These are phyloP conservation scores for Papilio xuthus DNA, from an alignment of 1,140 invertebrate genomes.

Conservation along the genomic window DNA sequence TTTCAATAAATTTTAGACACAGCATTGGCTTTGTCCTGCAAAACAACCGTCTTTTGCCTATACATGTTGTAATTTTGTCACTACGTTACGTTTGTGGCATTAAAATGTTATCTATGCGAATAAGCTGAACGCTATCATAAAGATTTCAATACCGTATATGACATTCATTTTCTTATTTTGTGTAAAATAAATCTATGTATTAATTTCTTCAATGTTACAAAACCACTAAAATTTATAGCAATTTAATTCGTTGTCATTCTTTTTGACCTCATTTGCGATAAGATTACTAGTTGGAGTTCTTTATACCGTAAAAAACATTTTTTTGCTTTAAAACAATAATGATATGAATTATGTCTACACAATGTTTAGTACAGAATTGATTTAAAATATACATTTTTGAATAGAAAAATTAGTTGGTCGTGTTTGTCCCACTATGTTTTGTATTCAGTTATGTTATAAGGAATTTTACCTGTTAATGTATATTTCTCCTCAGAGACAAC, in stretches of 20 bases:
- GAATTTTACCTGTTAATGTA: background rate
- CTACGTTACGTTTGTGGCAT: background rate
- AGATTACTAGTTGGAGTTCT: background rate
- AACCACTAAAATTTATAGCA: background rate
- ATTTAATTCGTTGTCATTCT: background rate
- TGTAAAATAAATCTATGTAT: background rate
- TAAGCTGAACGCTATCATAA: background rate
- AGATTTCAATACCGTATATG: background rate
- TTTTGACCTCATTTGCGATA: slow-evolving; percentile 7
- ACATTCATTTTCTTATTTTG: background rate
- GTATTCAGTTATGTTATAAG: background rate
- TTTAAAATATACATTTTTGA: background rate
- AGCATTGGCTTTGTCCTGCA: slow-evolving; percentile 18
- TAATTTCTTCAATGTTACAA: background rate
- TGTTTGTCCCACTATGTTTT: background rate
- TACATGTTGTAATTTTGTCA: background rate
- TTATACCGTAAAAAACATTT: background rate
- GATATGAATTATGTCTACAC: background rate
- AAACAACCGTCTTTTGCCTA: slow-evolving; percentile 9
- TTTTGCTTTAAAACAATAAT: background rate
- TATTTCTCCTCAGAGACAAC: too few relatives aligned
- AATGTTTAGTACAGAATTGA: background rate
- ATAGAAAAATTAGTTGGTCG: background rate
- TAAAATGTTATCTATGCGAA: background rate
- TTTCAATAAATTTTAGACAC: slow-evolving; percentile 39